Percentiles rank a stretch among this genome's conserved stretches.
phyloP scores from a whole-genome alignment of 1,140 invertebrate species.

The Pogonomyrmex californicus region DNA sequence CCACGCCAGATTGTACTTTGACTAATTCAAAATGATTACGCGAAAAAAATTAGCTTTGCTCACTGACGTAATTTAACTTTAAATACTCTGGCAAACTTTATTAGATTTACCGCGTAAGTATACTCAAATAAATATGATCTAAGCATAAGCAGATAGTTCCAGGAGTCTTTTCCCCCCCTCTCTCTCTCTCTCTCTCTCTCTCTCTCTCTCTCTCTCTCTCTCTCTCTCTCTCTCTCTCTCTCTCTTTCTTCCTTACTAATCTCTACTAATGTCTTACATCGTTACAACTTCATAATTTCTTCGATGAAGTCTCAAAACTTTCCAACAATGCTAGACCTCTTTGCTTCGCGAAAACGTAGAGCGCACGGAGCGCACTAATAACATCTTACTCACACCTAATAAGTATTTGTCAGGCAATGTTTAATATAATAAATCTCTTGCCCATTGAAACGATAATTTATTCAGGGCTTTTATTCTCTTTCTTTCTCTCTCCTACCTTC shows the following conservation, averaged over 20 bases:
- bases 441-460: neutral
- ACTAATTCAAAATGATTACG: neutral
- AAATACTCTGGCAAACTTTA: neutral
- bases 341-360: neutral
- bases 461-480: neutral
- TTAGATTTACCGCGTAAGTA: neutral
- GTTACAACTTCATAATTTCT: conserved; percentile 49
- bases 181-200: neutral
- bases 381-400: neutral
- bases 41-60: neutral
- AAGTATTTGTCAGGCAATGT: neutral
- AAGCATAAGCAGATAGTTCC: neutral
- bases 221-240: neutral
- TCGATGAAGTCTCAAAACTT: conserved; percentile 7
- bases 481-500: neutral
- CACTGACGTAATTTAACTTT: neutral
- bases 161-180: neutral
- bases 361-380: neutral
- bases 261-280: neutral
- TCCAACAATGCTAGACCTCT: neutral
- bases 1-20: neutral
- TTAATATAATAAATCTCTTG: neutral
- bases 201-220: neutral
- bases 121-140: conserved; percentile 9
- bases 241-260: neutral